A percentile compares a stretch with the other conserved stretches of the same genome.
Evolutionary conservation across 37 sponge, comb jelly and placozoan genomes (phyloP).

Genomic region (Tethya wilhelma): DNA sequence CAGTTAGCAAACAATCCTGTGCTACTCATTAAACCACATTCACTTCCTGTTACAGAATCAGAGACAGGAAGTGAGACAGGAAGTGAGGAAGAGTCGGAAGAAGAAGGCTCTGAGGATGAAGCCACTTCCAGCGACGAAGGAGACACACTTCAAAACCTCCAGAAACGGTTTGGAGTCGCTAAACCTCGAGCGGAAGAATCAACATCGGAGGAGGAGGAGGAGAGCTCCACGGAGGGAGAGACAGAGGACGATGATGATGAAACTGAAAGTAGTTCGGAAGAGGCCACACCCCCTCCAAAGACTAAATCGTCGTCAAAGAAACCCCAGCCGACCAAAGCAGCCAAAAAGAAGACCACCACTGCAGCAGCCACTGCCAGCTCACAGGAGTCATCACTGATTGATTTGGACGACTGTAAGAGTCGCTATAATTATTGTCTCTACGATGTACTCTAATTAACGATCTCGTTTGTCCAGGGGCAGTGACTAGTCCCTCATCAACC

Average conservation of each 20-base stretch:
- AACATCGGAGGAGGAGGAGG: not conserved
- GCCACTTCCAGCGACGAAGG: constrained; percentile 49
- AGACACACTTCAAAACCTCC: constrained; percentile 56
- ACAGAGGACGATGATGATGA: constrained; percentile 18
- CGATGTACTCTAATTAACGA: not conserved
- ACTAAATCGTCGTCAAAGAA: not conserved
- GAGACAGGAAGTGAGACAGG: constrained; percentile 33
- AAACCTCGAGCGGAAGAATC: not conserved
- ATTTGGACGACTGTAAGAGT: constrained; percentile 57
- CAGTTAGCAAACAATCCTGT: too few species aligned
- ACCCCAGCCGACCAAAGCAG: too few species aligned
- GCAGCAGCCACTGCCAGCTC: not conserved
- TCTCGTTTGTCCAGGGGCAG: constrained; percentile 10
- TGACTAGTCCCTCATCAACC: constrained; percentile 8
- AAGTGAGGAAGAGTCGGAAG: constrained; percentile 36
- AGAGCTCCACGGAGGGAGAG: not conserved
- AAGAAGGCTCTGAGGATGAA: constrained; percentile 50
- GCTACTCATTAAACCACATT: too few species aligned
- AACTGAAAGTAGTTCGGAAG: not conserved
- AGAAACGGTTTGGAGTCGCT: constrained; percentile 55
- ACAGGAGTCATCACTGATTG: constrained; percentile 35
- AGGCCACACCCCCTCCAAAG: not conserved
- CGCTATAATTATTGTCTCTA: not conserved
- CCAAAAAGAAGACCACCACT: not conserved
- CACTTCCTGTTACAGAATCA: too few species aligned